Percentiles rank a stretch among this genome's conserved stretches.
Evolutionary conservation across 1,140 invertebrate genomes (phyloP).

Genomic region (Hestina assimilis): DNA sequence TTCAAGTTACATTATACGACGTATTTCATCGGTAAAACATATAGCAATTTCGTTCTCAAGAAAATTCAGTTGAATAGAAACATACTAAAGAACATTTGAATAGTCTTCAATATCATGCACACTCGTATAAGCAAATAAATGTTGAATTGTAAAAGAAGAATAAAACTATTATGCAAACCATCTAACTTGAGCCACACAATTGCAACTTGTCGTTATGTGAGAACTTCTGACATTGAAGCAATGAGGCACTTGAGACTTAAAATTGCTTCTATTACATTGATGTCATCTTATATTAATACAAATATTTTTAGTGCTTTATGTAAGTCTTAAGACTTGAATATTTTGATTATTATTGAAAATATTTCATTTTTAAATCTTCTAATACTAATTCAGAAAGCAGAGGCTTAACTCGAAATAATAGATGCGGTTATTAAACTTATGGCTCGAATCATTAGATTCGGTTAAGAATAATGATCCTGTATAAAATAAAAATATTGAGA

Average conservation of each 20-base stretch:
- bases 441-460: no score
- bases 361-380: no score
- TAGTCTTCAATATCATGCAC: conserved; percentile 20
- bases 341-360: no score
- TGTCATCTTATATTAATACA: background rate
- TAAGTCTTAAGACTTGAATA: no score
- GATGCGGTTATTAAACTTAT: no score
- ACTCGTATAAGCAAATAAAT: conserved; percentile 15
- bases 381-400: no score
- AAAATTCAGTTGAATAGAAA: conserved; percentile 22
- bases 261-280: background rate
- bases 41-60: conserved; percentile 19
- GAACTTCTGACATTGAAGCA: conserved; percentile 17
- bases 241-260: background rate
- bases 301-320: background rate
- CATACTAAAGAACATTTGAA: conserved; percentile 14
- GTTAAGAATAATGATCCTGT: no score
- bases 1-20: conserved; percentile 8
- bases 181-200: conserved; percentile 34
- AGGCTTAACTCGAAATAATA: no score
- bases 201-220: conserved; percentile 38
- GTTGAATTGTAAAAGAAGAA: conserved; percentile 36
- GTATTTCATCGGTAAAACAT: conserved; percentile 17
- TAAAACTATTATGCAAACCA: conserved; percentile 57
- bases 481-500: no score